A percentile compares a stretch with the other conserved stretches of the same genome.
These are phyloP conservation scores for Drepanosiphum platanoidis DNA, from an alignment of 2,888 invertebrate genomes.

Conservation along the genomic window DNA sequence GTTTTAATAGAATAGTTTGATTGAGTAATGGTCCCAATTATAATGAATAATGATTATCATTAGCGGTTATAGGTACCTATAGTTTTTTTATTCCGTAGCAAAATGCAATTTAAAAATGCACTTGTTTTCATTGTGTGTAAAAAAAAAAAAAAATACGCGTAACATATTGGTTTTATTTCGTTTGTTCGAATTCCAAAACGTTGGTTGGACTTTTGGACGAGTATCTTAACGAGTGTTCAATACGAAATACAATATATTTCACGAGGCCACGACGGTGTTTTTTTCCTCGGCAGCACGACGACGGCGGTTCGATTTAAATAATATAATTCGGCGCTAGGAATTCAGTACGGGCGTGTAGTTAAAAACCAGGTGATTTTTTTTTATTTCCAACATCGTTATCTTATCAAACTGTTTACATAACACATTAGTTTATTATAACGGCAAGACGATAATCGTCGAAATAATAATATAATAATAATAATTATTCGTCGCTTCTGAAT, in stretches of 20 bases:
- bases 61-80: constrained; percentile 25
- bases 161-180: background rate
- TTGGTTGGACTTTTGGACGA: background rate
- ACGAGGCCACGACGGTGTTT: too few species aligned
- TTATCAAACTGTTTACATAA: background rate
- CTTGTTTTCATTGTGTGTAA: background rate
- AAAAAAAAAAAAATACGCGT: background rate
- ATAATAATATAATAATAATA: too few species aligned
- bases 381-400: too few species aligned
- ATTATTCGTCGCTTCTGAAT: too few species aligned
- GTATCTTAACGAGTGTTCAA: too few species aligned
- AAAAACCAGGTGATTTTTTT: background rate
- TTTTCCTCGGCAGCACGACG: too few species aligned
- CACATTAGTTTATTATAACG: background rate
- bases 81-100: background rate
- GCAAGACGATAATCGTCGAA: too few species aligned
- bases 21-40: constrained; percentile 52
- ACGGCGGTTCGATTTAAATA: too few species aligned
- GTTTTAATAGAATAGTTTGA: constrained; percentile 43
- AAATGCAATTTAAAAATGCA: constrained; percentile 2
- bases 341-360: background rate
- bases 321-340: background rate
- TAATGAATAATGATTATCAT: constrained; percentile 49
- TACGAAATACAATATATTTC: background rate
- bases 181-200: background rate